These are phyloP conservation scores for Microchrysa polita DNA, from an alignment of 2,888 invertebrate species.

Conservation along the genomic window DNA sequence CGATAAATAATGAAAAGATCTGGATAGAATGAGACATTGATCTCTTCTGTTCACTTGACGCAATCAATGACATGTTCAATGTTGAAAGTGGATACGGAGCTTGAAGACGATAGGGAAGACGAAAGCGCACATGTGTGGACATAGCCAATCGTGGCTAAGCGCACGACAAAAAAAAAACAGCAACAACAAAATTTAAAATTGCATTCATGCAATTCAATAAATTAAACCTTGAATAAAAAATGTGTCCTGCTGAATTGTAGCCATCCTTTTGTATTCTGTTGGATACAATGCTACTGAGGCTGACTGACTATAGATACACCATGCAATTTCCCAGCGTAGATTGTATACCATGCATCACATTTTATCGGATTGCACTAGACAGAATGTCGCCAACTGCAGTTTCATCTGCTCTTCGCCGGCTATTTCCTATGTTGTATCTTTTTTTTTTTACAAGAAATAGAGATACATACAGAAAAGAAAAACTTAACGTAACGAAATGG, in stretches of 20 bases:
- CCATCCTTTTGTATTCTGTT: background rate
- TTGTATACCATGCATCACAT: background rate
- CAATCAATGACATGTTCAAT: no score
- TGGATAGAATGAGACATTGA: no score
- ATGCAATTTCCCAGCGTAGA: background rate
- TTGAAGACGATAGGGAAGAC: no score
- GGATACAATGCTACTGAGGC: no score
- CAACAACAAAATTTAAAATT: no score
- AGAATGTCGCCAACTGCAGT: slow-evolving; percentile 20
- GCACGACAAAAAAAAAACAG: background rate
- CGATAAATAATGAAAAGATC: no score
- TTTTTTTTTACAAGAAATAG: no score
- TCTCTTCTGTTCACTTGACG: no score
- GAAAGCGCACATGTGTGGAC: no score
- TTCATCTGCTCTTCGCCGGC: background rate
- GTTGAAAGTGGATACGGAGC: no score
- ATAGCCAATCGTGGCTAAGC: no score
- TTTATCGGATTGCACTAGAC: slow-evolving; percentile 17
- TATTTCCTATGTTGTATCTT: background rate
- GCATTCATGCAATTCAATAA: background rate
- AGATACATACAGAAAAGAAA: background rate
- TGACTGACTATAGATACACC: background rate
- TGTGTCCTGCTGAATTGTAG: background rate
- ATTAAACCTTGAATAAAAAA: background rate
- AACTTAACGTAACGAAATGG: background rate